Conservation (phyloP, 37 sponge, comb jelly and placozoan genomes). For the Eunapius fragilis region DNA sequence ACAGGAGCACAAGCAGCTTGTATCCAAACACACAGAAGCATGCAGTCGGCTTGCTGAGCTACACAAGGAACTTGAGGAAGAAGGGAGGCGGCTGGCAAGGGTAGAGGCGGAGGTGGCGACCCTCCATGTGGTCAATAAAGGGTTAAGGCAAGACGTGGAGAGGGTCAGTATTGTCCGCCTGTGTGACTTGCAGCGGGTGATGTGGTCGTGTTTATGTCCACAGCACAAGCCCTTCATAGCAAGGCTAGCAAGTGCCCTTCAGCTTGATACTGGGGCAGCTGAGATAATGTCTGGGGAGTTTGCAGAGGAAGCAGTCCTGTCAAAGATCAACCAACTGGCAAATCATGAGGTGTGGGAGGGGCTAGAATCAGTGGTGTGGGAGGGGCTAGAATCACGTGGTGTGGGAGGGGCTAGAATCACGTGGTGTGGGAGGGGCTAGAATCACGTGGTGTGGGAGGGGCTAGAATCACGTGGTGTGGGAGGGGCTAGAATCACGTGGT, state of each 20-base stretch:
- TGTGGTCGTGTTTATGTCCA: not conserved
- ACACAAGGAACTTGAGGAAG: slow-evolving; percentile 7
- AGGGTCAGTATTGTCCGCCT: slow-evolving; percentile 12
- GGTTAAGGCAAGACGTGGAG: slow-evolving; percentile 24
- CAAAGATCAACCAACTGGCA: slow-evolving; percentile 61
- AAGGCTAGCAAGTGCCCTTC: slow-evolving; percentile 41
- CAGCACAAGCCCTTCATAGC: slow-evolving; percentile 49
- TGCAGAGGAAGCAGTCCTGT: slow-evolving; percentile 72
- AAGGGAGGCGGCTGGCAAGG: slow-evolving; percentile 20
- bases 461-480: slow-evolving; percentile 8
- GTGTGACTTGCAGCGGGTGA: not conserved
- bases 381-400: too few species aligned
- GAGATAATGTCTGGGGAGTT: slow-evolving; percentile 72
- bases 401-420: not conserved
- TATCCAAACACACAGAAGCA: not conserved
- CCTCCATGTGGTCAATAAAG: slow-evolving; percentile 16
- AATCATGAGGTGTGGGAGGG: slow-evolving; percentile 66
- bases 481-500: slow-evolving; percentile 76
- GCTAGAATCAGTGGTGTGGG: too few species aligned
- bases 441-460: slow-evolving; percentile 61
- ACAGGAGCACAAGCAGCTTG: not conserved
- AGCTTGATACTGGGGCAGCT: slow-evolving; percentile 50
- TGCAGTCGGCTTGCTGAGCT: slow-evolving; percentile 2
- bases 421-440: slow-evolving; percentile 39
- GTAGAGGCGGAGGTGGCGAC: slow-evolving; percentile 28